Evolutionary conservation across 2,888 invertebrate genomes (phyloP), one percentile per base, ranked within the genome.

Genomic region (Stramonita haemastoma): DNA sequence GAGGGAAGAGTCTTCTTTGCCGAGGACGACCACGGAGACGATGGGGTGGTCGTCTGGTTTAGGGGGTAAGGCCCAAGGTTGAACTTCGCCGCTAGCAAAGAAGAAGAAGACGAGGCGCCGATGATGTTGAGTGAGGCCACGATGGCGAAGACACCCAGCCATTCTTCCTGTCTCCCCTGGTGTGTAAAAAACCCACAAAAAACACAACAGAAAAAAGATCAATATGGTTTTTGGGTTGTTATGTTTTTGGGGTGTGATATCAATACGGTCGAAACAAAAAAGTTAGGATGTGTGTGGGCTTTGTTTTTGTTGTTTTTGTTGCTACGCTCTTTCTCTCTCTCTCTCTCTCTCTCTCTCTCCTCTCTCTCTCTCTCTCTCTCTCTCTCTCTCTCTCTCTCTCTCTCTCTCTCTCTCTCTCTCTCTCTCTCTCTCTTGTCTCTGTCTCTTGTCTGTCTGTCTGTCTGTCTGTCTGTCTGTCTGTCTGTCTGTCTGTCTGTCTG

Each of bases 101-200:
- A 94, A 22, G 13, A 92, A 92, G 93, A 95, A 96, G 86, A 96
- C 89, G 15, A 95, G 60, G 96, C 95, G 5, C 96, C 96, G 34
- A 93, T 89, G 32, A 95, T 91, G 87, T 96, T 94, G 36, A 96
- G 93, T 6, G 97, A 97, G 92, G 98, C 97, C 0, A 98, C 97
- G 93, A 98, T 97, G 96, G 97, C 98, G 96, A 98, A 98, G 4
- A 98, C 98, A 56, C 97, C 96, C 90, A 97, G 97, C 98, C 98
- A 98, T 96, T 98, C 97, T 70, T 97, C 97, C 29, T 97, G 97
- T 1, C 97, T 97, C 97, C 98, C 96, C 36, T 95, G 96, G 87
- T 56, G n/a, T 2, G 26, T 46, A 87, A 88, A 77, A 56, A 4
- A 29, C 36, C n/a, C 60, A 66, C 66, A 66, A 66, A 66, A 5